Evolutionary conservation across 2,113 vertebrate species (phyloP), one percentile per base, ranked within the genome.

Genomic region (Pygoscelis antarcticus): DNA sequence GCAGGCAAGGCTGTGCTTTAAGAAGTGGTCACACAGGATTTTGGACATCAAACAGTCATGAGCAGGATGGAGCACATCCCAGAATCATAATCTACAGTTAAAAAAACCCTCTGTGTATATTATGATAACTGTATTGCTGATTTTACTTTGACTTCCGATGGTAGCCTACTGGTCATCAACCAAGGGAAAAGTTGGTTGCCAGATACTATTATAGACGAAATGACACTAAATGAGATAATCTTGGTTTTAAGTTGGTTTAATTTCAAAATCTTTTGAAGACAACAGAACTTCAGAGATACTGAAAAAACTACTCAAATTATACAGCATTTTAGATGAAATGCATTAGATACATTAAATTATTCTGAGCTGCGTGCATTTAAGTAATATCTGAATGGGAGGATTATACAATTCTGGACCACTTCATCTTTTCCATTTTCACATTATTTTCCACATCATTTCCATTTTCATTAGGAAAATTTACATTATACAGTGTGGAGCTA

Each of bases 261-360:
- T 70, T 94, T 70, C 34, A 92, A 82, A 89, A 52, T 74, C 21
- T 80, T 77, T 57, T 79, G 54, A 80, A 92, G 62, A 82, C 22
- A 83, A 51, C 20, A 52, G 44, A 69, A 36, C 26, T 81, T 93
- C 61, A 85, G 44, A 76, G 20, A 70, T 66, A 81, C 46, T 79
- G 20, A 78, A 83, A 46, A 77, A 80, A 29, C 15, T 52, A 40
- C 71, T 61, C 86, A 93, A 94, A 74, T 93, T 92, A 91, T 74
- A 69, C 79, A 90, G 16, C 3, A 10, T 88, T 86, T 95, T 89
- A 92, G 80, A 89, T 90, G 1, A 87, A 97, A 89, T 69, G 5
- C n/a, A 78, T 77, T 87, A 72, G 34, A 68, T 89, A 82, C 6
- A 78, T 87, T 89, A 91, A 86, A 58, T 85, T 94, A 82, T 91